Evolutionary conservation across 2,888 invertebrate genomes (phyloP).

Genomic region (Lamellibrachia columna): DNA sequence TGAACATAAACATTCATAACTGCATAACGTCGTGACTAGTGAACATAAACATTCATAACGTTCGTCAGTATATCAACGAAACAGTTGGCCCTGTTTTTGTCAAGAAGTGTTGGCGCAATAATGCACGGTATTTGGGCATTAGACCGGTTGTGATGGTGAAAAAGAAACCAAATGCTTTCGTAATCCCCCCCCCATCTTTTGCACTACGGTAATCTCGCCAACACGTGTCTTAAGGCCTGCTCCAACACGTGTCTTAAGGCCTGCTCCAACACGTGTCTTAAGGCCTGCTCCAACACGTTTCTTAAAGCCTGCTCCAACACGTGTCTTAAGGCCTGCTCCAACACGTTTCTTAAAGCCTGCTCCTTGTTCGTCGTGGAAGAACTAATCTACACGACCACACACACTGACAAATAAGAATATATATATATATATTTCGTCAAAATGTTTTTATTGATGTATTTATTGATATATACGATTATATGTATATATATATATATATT

Average conservation of each 20-base stretch:
- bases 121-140: neutral
- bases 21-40: neutral
- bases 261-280: too few species aligned
- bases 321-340: too few species aligned
- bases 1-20: neutral
- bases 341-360: too few species aligned
- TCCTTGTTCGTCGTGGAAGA: neutral
- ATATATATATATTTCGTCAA: neutral
- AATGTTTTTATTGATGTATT: neutral
- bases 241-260: too few species aligned
- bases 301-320: too few species aligned
- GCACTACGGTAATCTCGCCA: neutral
- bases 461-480: neutral
- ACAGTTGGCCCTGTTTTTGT: neutral
- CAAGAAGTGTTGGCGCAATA: neutral
- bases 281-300: too few species aligned
- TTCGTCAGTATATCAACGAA: neutral
- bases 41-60: neutral
- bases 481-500: neutral
- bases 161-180: neutral
- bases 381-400: neutral
- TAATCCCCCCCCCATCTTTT: neutral
- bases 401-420: neutral
- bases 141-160: neutral
- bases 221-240: too few species aligned